phyloP scores from a whole-genome alignment of 2,888 invertebrate genomes.

The Allolobophora icterica region DNA sequence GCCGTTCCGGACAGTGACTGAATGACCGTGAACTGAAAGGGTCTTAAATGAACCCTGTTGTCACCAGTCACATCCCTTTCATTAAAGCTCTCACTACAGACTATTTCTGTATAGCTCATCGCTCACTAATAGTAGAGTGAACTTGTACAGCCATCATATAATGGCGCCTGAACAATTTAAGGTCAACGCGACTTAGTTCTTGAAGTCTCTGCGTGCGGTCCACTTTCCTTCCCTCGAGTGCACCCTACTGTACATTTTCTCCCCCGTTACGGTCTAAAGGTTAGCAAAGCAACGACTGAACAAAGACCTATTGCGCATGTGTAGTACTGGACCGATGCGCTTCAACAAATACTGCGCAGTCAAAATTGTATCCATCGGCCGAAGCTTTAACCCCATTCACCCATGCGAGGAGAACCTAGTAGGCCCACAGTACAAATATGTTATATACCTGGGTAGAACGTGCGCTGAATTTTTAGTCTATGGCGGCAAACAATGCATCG shows the following conservation, averaged over 20 bases:
- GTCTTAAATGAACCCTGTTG: too few relatives aligned
- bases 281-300: neutral
- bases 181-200: neutral
- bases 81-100: too few relatives aligned
- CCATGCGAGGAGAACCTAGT: neutral
- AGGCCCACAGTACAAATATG: neutral
- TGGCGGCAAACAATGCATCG: neutral
- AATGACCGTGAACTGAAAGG: too few relatives aligned
- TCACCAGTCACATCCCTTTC: too few relatives aligned
- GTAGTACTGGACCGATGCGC: too few relatives aligned
- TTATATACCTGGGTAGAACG: neutral
- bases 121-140: neutral
- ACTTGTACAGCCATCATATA: neutral
- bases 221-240: neutral
- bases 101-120: too few relatives aligned
- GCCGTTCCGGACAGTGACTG: too few relatives aligned
- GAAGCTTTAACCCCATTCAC: neutral
- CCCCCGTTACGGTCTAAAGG: neutral
- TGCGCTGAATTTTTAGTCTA: neutral
- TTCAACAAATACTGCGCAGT: neutral
- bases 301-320: too few relatives aligned
- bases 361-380: neutral
- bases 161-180: neutral
- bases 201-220: neutral
- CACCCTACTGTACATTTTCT: too few relatives aligned